Percentiles rank a stretch among this genome's conserved stretches.
phyloP scores from a whole-genome alignment of 1,140 invertebrate genomes.

The Drosophila subpulchrella region DNA sequence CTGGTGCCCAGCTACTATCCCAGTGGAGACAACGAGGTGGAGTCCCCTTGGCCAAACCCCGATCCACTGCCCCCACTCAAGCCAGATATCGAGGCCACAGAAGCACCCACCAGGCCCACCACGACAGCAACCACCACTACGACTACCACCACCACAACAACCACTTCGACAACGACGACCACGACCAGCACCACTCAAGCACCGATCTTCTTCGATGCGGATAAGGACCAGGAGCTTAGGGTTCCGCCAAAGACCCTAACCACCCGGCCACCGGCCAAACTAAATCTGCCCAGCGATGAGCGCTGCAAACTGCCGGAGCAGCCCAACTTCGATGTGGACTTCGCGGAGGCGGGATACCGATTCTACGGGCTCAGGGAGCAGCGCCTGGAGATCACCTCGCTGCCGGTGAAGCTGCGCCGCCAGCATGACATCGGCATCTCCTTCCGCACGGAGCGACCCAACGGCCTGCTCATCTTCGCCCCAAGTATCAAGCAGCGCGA shows the following conservation, averaged over 20 bases:
- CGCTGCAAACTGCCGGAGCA: slow-evolving; percentile 85
- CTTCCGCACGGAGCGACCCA: slow-evolving; percentile 90
- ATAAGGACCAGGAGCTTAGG: slow-evolving; percentile 12
- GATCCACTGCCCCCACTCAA: slow-evolving; percentile 21
- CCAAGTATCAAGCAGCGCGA: slow-evolving; percentile 87
- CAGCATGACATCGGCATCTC: slow-evolving; percentile 91
- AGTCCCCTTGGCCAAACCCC: slow-evolving; percentile 10
- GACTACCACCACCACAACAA: slow-evolving; percentile 17
- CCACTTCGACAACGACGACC: slow-evolving; percentile 45
- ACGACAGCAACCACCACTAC: slow-evolving; percentile 22
- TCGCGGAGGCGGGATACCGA: slow-evolving; percentile 72
- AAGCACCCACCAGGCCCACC: slow-evolving; percentile 31
- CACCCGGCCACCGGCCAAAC: slow-evolving; percentile 46
- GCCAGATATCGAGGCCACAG: slow-evolving; percentile 20
- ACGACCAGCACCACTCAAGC: slow-evolving; percentile 38
- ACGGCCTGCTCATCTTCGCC: slow-evolving; percentile 94
- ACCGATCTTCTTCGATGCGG: slow-evolving; percentile 14
- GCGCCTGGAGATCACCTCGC: slow-evolving; percentile 89
- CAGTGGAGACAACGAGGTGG: slow-evolving; percentile 59
- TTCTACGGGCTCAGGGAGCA: slow-evolving; percentile 89
- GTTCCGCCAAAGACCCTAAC: slow-evolving; percentile 35
- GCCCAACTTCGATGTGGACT: slow-evolving; percentile 79
- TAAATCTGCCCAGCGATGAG: slow-evolving; percentile 66
- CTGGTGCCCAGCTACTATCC: slow-evolving; percentile 67
- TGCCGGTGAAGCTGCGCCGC: slow-evolving; percentile 87